Evolutionary conservation across 23 tunicate species (phyloP).

Genomic region (Halocynthia roretzi): DNA sequence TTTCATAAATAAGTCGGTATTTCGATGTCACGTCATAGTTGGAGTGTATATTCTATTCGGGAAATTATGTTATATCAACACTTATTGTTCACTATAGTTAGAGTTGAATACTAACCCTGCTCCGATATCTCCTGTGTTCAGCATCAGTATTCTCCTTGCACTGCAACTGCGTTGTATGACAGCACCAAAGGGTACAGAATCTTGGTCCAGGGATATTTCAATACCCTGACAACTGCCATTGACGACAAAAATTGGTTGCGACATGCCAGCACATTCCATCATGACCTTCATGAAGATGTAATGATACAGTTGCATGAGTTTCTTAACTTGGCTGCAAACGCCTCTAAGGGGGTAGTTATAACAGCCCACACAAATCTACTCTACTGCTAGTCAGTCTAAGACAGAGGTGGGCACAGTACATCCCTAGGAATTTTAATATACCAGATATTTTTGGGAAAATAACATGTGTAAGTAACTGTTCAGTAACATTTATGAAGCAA

Average conservation of each 20-base stretch:
- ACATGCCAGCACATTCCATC: slow-evolving; percentile 97
- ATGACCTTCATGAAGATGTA: slow-evolving; percentile 27
- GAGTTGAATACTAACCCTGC: slow-evolving; percentile 57
- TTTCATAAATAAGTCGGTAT: no score
- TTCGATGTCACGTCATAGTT: no score
- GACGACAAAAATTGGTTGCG: slow-evolving; percentile 83
- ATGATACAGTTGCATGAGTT: not conserved
- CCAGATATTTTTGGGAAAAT: no score
- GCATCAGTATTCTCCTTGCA: slow-evolving; percentile 70
- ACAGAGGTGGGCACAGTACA: no score
- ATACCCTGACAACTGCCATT: slow-evolving; percentile 95
- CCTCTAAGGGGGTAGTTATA: not conserved
- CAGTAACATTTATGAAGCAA: no score
- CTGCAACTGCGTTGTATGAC: slow-evolving; percentile 65
- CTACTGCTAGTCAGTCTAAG: no score
- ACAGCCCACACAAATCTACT: no score
- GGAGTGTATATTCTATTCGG: no score
- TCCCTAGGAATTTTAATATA: no score
- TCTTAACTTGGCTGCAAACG: not conserved
- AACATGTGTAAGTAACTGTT: no score
- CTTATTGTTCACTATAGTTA: no score
- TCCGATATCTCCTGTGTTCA: slow-evolving; percentile 88
- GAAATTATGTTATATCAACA: no score
- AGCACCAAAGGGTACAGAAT: slow-evolving; percentile 93
- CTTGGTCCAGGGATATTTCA: slow-evolving; percentile 86